Conservation (phyloP, 2,113 vertebrate species). For the Poicephalus gulielmi region DNA sequence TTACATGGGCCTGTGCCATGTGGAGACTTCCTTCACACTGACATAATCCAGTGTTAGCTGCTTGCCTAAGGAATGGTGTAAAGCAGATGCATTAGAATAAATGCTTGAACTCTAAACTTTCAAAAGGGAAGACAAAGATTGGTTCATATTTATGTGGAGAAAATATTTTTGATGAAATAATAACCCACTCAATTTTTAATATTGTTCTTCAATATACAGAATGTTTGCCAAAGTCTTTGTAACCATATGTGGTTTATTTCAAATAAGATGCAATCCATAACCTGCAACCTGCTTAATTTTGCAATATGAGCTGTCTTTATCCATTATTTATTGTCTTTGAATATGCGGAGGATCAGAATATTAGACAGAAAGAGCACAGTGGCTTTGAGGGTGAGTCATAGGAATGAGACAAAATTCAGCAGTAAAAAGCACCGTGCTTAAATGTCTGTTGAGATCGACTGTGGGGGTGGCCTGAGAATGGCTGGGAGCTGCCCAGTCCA, state of each 20-base stretch:
- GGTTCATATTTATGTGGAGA: neutral
- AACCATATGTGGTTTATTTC: neutral
- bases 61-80: neutral
- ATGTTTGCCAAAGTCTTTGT: neutral
- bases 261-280: neutral
- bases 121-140: neutral
- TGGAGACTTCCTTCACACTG: neutral
- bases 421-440: neutral
- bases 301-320: slow-evolving; percentile 3
- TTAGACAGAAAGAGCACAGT: neutral
- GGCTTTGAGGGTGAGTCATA: neutral
- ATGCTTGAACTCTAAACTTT: neutral
- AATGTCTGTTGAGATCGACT: neutral
- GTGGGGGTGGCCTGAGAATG: no score
- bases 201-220: neutral
- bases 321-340: slow-evolving; percentile 11
- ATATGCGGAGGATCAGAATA: neutral
- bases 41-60: neutral
- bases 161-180: neutral
- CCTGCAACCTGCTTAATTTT: slow-evolving; percentile 18
- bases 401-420: neutral
- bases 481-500: neutral
- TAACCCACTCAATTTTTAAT: neutral
- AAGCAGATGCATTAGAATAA: neutral
- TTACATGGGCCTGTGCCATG: neutral